These are phyloP conservation scores for Tupaia tana DNA, from an alignment of 2,113 vertebrate species.

Conservation along the genomic window DNA sequence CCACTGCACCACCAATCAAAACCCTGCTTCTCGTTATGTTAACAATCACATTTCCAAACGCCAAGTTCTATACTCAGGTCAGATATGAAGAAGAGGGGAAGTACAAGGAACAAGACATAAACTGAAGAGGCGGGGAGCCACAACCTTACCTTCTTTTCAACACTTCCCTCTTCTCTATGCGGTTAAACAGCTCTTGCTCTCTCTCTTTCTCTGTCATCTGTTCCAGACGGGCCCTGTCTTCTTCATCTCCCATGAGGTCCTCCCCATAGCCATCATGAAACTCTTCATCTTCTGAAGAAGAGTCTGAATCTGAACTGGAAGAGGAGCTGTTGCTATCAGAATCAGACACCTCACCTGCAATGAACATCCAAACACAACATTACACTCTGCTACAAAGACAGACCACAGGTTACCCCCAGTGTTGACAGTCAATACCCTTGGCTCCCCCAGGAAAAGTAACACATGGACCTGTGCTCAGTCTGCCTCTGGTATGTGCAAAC, in stretches of 20 bases:
- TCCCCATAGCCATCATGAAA: constrained; percentile 98
- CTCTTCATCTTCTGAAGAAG: constrained; percentile 97
- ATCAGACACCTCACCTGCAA: constrained; percentile 97
- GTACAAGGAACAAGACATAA: background rate
- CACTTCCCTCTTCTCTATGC: constrained; percentile 98
- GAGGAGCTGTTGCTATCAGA: constrained; percentile 98
- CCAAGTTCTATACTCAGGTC: background rate
- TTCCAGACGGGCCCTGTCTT: constrained; percentile 96
- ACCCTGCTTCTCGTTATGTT: background rate
- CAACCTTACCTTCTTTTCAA: constrained; percentile 94
- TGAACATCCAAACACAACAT: constrained; percentile 32
- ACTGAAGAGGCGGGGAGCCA: background rate
- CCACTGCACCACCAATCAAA: no score
- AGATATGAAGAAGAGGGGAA: background rate
- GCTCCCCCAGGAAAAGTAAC: background rate
- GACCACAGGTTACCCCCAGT: background rate
- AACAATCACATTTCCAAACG: background rate
- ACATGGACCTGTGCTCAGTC: background rate
- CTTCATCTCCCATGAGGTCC: constrained; percentile 98
- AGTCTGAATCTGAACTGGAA: constrained; percentile 97
- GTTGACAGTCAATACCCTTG: background rate
- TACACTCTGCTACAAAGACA: background rate
- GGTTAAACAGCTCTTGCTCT: constrained; percentile 98
- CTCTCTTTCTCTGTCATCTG: constrained; percentile 99
- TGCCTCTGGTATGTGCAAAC: constrained; percentile 6